Conservation (phyloP, 2,888 invertebrate genomes). For the Ochropleura leucogaster region DNA sequence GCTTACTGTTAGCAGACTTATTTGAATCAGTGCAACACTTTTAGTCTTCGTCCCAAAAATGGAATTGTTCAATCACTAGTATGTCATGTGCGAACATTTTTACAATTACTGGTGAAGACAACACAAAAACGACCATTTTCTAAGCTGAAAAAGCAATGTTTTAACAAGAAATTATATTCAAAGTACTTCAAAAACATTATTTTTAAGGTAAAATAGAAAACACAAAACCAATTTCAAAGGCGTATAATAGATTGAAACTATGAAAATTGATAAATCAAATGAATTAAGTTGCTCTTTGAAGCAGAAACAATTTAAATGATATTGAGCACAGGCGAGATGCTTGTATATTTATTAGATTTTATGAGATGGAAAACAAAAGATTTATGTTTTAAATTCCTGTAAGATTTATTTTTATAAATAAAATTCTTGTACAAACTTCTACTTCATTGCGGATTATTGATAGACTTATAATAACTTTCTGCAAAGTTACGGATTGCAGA, state of each 20-base stretch:
- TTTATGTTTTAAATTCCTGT: constrained; percentile 13
- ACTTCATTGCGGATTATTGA: not conserved
- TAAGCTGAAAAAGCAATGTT: not conserved
- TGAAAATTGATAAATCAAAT: constrained; percentile 42
- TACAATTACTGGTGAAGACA: not conserved
- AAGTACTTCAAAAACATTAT: constrained; percentile 12
- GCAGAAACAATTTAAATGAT: constrained; percentile 44
- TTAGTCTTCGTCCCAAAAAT: not conserved
- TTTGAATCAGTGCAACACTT: not conserved
- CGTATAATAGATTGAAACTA: constrained; percentile 34
- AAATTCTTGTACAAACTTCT: not conserved
- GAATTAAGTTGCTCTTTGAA: constrained; percentile 38
- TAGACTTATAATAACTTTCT: not conserved
- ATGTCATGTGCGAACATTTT: not conserved
- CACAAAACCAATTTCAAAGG: constrained; percentile 36
- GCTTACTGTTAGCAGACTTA: not conserved
- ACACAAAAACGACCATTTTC: not conserved
- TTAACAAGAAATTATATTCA: not conserved
- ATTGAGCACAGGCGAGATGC: constrained; percentile 20
- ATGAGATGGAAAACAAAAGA: constrained; percentile 14
- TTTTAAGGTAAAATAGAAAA: constrained; percentile 33
- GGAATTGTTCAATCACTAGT: not conserved
- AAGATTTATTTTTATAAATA: constrained; percentile 1
- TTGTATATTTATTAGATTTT: constrained; percentile 21
- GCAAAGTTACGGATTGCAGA: constrained; percentile 5